Evolutionary conservation across 2,797 vertebrate genomes (phyloP), one percentile per base, ranked within the genome.

Genomic region (Mastacembelus armatus): DNA sequence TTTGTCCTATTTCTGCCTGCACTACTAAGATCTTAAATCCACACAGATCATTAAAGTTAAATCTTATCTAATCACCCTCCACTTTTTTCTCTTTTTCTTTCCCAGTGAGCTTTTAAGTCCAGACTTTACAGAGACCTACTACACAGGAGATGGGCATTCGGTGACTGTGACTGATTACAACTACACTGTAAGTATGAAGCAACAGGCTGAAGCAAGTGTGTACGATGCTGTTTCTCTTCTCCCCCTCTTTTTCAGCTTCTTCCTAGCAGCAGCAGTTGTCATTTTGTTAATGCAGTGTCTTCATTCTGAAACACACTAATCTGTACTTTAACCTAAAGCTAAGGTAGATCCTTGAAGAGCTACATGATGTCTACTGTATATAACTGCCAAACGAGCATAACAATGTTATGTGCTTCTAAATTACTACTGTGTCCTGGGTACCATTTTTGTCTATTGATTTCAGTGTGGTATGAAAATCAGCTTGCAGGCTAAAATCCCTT

Each of bases 71-170:
- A 65, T 69, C 40, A 16, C 16, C 29, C 16, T 0, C 50, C 14
- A 16, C 12, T 12, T 32, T 16, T 61, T 24, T 48, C 14, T 47
- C 26, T 48, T 29, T 22, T 38, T 24, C 78, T 30, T 73, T 35
- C 85, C 62, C 80, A 94, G 94, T 38, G 89, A 92, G 58, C 92
- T 94, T 29, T 66, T 94, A 66, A 78, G 84, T 66, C 78, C 89
- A 60, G 91, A 91, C 80, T 94, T 94, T 79, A 92, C 91, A 22
- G 93, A 93, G 78, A 94, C 91, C 24, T 91, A 87, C 88, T 94
- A 93, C 85, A 73, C 64, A 35, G 86, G 91, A 33, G 83, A 92
- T 29, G 92, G 91, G 12, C 74, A 66, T 43, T 88, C 85, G 6
- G 85, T 93, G 77, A 94, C 92, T 38, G 71, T 88, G 69, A 63